Conservation (phyloP, 2,113 vertebrate species). For the Cyrtonyx montezumae region DNA sequence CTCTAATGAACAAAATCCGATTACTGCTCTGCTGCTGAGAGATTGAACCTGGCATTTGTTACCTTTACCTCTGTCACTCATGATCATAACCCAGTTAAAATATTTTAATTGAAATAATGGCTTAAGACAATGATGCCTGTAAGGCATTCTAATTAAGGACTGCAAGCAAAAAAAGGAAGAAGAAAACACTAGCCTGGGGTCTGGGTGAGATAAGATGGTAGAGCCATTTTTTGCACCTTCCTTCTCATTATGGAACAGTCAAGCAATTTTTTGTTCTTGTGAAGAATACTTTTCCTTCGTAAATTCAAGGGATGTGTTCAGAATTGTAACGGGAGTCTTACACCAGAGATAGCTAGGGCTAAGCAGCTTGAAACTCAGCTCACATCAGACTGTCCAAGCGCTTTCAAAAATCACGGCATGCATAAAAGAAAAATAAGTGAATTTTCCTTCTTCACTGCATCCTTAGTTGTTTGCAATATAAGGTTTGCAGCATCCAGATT, state of each 20-base stretch:
- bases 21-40: conserved; percentile 53
- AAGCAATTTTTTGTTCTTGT: neutral
- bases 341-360: neutral
- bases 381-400: neutral
- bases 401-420: neutral
- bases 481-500: neutral
- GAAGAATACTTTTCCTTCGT: neutral
- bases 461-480: neutral
- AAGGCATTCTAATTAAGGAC: neutral
- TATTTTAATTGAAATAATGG: conserved; percentile 50
- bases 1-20: conserved; percentile 61
- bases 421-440: neutral
- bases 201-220: neutral
- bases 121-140: neutral
- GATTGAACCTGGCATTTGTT: conserved; percentile 57
- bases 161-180: neutral
- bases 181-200: rapidly evolving
- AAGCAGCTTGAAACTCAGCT: neutral
- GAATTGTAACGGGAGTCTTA: neutral
- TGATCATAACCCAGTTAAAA: conserved; percentile 19
- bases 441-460: neutral
- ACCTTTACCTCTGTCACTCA: conserved; percentile 54
- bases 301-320: neutral
- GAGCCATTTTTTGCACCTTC: neutral
- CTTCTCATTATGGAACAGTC: neutral